Conservation (phyloP, 2,888 invertebrate species). For the Vannuccia rotundouncinata region DNA sequence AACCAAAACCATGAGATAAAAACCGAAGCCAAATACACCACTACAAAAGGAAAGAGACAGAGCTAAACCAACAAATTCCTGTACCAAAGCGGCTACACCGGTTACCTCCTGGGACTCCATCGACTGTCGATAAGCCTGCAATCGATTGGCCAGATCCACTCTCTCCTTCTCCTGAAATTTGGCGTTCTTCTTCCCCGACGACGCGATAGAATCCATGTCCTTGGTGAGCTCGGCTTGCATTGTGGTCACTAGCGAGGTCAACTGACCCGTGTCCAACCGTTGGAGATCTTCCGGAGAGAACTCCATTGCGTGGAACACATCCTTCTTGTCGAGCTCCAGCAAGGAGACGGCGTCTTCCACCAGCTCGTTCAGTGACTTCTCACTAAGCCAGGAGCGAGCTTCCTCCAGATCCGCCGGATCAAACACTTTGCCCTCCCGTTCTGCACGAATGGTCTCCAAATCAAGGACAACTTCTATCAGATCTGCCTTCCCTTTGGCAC, state of each 20-base stretch:
- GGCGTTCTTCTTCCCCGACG: background rate
- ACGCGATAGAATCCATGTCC: background rate
- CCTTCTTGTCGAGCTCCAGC: background rate
- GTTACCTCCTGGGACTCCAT: background rate
- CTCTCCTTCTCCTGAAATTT: background rate
- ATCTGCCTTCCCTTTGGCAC: background rate
- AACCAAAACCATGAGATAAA: background rate
- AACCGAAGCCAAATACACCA: background rate
- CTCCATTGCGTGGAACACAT: conserved; percentile 4
- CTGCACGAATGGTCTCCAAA: background rate
- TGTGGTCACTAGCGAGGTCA: conserved; percentile 4
- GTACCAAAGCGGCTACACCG: too few relatives aligned
- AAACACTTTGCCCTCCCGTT: background rate
- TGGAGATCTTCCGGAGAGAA: background rate
- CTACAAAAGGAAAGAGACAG: background rate
- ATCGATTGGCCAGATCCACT: background rate
- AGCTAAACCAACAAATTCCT: too few relatives aligned
- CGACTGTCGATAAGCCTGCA: background rate
- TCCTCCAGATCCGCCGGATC: background rate
- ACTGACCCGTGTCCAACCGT: background rate
- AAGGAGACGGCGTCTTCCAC: background rate
- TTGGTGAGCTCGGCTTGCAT: conserved; percentile 2
- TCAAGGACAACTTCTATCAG: background rate
- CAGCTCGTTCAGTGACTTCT: background rate
- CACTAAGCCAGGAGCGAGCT: background rate